These are phyloP conservation scores for Spermophilus dauricus DNA, from an alignment of 2,113 vertebrate species.

Conservation along the genomic window DNA sequence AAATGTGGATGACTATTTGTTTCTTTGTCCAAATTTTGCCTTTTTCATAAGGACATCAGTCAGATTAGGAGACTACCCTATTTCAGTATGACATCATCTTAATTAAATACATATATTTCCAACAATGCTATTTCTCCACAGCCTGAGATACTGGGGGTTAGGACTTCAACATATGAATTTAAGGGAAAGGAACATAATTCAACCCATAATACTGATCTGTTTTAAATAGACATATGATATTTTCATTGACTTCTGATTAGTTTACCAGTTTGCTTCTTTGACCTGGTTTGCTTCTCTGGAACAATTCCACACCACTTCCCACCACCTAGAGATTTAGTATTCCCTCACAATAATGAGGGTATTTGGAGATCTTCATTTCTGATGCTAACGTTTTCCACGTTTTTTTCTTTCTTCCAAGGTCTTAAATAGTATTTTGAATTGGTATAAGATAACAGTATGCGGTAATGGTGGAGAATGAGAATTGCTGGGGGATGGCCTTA, in stretches of 20 bases:
- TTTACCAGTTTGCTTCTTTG: neutral
- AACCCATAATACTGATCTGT: no score
- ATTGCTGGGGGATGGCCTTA: neutral
- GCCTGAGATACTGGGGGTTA: neutral
- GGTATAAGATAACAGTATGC: neutral
- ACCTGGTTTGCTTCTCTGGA: neutral
- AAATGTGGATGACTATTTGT: neutral
- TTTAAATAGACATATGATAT: neutral
- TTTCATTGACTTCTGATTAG: neutral
- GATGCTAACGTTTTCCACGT: neutral
- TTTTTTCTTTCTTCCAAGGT: slow-evolving; percentile 16
- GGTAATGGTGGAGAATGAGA: neutral
- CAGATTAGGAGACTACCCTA: neutral
- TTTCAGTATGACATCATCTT: neutral
- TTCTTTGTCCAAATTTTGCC: neutral
- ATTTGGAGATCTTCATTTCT: neutral
- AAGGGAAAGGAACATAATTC: neutral
- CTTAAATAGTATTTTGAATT: neutral
- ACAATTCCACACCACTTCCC: neutral
- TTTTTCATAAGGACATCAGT: neutral
- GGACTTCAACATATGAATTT: neutral
- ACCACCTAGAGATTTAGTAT: neutral
- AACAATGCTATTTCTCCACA: neutral
- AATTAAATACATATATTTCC: neutral
- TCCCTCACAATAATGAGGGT: neutral